These are phyloP conservation scores for Kuschelorhynchus macadamiae DNA, from an alignment of 2,888 invertebrate species.

Conservation along the genomic window DNA sequence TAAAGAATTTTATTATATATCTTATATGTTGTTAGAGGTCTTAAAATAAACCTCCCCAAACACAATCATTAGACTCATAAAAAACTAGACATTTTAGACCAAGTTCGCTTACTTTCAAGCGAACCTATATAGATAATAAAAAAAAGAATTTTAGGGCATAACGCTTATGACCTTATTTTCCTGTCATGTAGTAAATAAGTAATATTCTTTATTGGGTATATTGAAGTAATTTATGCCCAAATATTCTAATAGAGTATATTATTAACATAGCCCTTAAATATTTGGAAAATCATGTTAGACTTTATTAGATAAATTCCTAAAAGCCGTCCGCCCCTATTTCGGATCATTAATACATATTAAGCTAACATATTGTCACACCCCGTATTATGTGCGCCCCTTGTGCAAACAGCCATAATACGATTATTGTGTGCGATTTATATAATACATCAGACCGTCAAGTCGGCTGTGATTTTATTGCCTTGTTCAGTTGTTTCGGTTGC, in stretches of 20 bases:
- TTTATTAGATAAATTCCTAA: constrained; percentile 45
- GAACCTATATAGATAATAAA: too few relatives aligned
- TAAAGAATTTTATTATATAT: too few relatives aligned
- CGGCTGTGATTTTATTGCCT: constrained; percentile 54
- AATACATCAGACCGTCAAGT: constrained; percentile 17
- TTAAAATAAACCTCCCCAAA: too few relatives aligned
- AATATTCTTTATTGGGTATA: too few relatives aligned
- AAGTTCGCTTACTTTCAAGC: too few relatives aligned
- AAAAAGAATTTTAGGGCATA: too few relatives aligned
- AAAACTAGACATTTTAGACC: too few relatives aligned
- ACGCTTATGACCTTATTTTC: too few relatives aligned
- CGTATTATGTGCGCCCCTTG: constrained; percentile 45
- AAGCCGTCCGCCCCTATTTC: constrained; percentile 49
- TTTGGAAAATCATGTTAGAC: constrained; percentile 44
- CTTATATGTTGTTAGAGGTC: too few relatives aligned
- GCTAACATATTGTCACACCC: constrained; percentile 62
- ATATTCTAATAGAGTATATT: constrained; percentile 12
- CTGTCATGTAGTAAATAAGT: too few relatives aligned
- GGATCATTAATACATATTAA: constrained; percentile 68
- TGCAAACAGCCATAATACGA: constrained; percentile 43
- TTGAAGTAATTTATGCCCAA: too few relatives aligned
- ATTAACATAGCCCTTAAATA: constrained; percentile 12
- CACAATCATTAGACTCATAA: too few relatives aligned
- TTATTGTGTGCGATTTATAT: constrained; percentile 29
- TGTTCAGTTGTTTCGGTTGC: constrained; percentile 13